Evolutionary conservation across 2,888 invertebrate genomes (phyloP).

Genomic region (Ormyrus rosae): DNA sequence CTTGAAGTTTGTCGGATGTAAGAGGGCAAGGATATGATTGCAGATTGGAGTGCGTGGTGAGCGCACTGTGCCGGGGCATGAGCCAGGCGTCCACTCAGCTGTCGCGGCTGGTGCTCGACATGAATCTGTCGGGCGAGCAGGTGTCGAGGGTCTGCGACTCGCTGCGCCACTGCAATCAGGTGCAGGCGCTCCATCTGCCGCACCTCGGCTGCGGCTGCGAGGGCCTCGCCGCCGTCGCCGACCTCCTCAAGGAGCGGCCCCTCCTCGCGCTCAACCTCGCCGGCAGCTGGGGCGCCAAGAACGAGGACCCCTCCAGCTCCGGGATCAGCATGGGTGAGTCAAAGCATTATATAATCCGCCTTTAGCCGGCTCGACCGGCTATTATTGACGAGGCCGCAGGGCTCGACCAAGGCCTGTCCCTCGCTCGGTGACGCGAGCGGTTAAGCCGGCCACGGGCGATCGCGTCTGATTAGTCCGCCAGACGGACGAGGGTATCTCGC

Average conservation of each 20-base stretch:
- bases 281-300: conserved; percentile 77
- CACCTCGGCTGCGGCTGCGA: conserved; percentile 78
- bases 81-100: conserved; percentile 72
- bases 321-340: conserved; percentile 77
- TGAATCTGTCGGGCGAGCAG: conserved; percentile 78
- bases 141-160: conserved; percentile 77
- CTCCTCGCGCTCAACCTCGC: conserved; percentile 77
- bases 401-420: no score
- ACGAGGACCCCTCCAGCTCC: conserved; percentile 77
- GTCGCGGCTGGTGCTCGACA: conserved; percentile 77
- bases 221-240: conserved; percentile 77
- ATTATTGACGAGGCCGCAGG: neutral
- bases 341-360: neutral
- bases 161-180: conserved; percentile 76
- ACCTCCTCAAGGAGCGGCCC: conserved; percentile 76
- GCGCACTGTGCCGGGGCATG: conserved; percentile 76
- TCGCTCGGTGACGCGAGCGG: no score
- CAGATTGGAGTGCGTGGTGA: conserved; percentile 78
- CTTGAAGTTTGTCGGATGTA: no score
- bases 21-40: conserved; percentile 45
- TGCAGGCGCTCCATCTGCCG: conserved; percentile 78
- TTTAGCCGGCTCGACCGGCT: neutral
- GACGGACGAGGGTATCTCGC: neutral
- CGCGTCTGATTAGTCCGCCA: conserved; percentile 18
- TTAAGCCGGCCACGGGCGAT: conserved; percentile 22